A percentile compares a stretch with the other conserved stretches of the same genome.
Conservation (phyloP, 2,113 vertebrate species). For the Probosciger aterrimus region DNA sequence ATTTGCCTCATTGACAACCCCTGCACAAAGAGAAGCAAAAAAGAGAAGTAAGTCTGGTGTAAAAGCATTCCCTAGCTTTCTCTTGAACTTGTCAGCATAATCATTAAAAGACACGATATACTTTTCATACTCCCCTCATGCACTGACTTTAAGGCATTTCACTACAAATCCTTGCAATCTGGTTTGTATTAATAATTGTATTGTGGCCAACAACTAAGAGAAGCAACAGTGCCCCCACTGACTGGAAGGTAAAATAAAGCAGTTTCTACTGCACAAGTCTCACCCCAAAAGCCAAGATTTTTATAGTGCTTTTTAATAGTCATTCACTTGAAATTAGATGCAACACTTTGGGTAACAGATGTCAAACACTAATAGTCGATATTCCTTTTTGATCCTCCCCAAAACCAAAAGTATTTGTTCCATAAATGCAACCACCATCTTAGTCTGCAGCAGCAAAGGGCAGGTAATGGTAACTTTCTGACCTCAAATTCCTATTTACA, state of each 20-base stretch:
- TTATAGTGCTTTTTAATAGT: neutral
- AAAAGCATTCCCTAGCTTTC: neutral
- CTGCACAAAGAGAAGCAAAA: conserved; percentile 71
- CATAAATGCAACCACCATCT: neutral
- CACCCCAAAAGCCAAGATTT: neutral
- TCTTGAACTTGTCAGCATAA: neutral
- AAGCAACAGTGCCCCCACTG: conserved; percentile 46
- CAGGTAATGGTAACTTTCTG: neutral
- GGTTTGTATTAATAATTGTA: neutral
- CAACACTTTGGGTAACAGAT: neutral
- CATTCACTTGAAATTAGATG: neutral
- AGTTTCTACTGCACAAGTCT: neutral
- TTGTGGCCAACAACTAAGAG: neutral
- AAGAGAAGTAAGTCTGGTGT: neutral
- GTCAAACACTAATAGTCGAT: neutral
- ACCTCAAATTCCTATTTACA: neutral
- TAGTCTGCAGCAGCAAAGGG: neutral
- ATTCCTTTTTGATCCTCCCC: neutral
- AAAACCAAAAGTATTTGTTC: neutral
- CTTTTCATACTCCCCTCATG: neutral
- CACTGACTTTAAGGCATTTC: neutral
- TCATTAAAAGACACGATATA: neutral
- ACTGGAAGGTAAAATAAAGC: neutral
- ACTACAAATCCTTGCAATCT: neutral
- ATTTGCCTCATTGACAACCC: conserved; percentile 98